phyloP scores from a whole-genome alignment of 2,797 vertebrate genomes.

The Falco naumanni region DNA sequence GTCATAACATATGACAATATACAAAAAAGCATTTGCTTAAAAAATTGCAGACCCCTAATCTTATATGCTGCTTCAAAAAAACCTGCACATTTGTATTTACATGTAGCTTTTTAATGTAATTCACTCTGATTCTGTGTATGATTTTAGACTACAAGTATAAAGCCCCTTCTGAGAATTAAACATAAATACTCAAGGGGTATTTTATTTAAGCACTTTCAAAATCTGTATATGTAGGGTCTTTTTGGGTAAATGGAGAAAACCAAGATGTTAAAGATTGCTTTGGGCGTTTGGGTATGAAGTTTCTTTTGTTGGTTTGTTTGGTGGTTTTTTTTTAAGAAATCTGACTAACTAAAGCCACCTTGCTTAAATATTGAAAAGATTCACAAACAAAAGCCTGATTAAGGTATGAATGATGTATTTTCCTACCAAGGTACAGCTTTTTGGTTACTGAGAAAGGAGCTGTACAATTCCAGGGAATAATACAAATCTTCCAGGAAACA shows the following conservation, averaged over 20 bases:
- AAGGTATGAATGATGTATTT: not conserved
- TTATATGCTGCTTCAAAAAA: not conserved
- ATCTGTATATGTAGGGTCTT: not conserved
- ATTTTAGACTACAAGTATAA: not conserved
- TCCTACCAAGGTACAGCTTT: not conserved
- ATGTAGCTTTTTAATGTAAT: not conserved
- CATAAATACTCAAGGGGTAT: not conserved
- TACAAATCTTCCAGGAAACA: not conserved
- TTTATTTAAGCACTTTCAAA: not conserved
- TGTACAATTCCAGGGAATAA: not conserved
- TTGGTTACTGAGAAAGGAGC: not conserved
- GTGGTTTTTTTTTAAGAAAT: not conserved
- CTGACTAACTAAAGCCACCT: not conserved
- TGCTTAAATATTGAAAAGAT: not conserved
- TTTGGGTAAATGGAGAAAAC: not conserved
- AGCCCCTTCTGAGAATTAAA: not conserved
- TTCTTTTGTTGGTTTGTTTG: not conserved
- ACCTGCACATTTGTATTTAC: not conserved
- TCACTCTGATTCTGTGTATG: fast-evolving
- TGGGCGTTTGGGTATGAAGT: fast-evolving
- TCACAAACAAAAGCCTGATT: too few relatives aligned
- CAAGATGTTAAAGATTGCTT: not conserved
- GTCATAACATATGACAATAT: not conserved
- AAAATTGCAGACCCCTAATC: not conserved
- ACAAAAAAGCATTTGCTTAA: not conserved